Percentiles rank a stretch among this genome's conserved stretches.
These are phyloP conservation scores for Leucophenga varia DNA, from an alignment of 1,140 invertebrate genomes.

Conservation along the genomic window DNA sequence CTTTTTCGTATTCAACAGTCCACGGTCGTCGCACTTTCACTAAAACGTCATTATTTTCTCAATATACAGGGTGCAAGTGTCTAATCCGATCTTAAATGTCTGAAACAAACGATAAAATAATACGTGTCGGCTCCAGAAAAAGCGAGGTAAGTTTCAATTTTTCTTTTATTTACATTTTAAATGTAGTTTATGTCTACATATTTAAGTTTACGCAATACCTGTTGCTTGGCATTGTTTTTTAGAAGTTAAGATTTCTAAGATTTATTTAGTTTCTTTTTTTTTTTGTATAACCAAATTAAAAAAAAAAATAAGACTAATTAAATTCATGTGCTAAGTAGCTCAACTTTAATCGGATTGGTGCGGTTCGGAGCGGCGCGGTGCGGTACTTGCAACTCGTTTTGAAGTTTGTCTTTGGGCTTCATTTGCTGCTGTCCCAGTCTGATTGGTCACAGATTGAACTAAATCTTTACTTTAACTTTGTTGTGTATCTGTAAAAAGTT, in stretches of 20 bases:
- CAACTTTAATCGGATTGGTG: too few relatives aligned
- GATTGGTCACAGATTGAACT: too few relatives aligned
- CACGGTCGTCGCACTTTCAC: conserved; percentile 34
- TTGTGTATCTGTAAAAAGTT: too few relatives aligned
- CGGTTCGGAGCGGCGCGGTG: too few relatives aligned
- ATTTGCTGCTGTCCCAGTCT: too few relatives aligned
- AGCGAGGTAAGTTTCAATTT: conserved; percentile 69
- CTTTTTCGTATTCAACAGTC: conserved; percentile 6
- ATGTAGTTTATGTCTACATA: conserved; percentile 16
- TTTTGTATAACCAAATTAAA: too few relatives aligned
- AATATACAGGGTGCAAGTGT: background rate
- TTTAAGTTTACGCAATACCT: conserved; percentile 19
- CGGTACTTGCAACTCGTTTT: too few relatives aligned
- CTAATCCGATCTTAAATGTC: conserved; percentile 17
- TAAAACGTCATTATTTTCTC: conserved; percentile 5
- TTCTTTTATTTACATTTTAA: conserved; percentile 19
- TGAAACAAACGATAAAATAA: conserved; percentile 48
- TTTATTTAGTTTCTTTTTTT: conserved; percentile 1
- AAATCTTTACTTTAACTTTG: too few relatives aligned
- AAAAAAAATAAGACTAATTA: background rate
- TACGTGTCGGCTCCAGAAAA: conserved; percentile 67
- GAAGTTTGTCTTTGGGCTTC: too few relatives aligned
- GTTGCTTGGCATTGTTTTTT: conserved; percentile 34
- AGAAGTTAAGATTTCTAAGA: conserved; percentile 36
- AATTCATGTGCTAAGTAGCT: background rate